Base-by-base conservation (phyloP, 2,888 invertebrate species). In the Tetragonisca angustula region DNA sequence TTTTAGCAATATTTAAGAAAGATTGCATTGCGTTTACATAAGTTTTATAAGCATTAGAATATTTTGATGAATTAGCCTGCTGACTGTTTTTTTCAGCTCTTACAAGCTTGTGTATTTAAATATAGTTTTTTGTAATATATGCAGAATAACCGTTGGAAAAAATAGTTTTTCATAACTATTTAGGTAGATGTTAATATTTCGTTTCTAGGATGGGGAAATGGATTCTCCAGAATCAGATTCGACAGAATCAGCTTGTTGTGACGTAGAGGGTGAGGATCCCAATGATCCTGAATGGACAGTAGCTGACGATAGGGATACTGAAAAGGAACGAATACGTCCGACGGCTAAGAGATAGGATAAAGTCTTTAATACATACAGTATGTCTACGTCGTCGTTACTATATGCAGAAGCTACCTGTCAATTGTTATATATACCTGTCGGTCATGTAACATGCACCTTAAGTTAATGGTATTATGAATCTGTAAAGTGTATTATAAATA, bases 261-360 rank as follows among this genome's bases (percentile, higher is more conserved):
- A 97, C 87, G 92, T 94, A 84, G 94, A 94, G 65, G 94, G 93
- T 81, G 97, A 97, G 93, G 98, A 98, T 94, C 98, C 98, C 49
- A 97, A 98, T 93, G 98, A 98, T 95, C 97, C 97, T 11, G 98
- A 98, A 93, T 98, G 98, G 98, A 96, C 96, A 32, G 96, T 94
- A 73, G 93, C 93, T 1, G 95, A 95, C 76, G 95, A 95, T 83
- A 92, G 93, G 78, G 94, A 94, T 81, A 91, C 92, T 85, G 94
- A 94, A 88, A 94, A 94, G 90, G 94, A 94, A 79, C 91, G 94
- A 92, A 94, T 94, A 91, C 93, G 94, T 89, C 93, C 93, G 78
- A 94, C 94, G 76, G 94, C 94, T 90, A 94, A 94, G 85, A 94
- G 94, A 94, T 94, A 94, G 94, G 94, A 93, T 90, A 92, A 91